phyloP scores from a whole-genome alignment of 1,140 invertebrate species.

The Mycetomoellerius zeteki region DNA sequence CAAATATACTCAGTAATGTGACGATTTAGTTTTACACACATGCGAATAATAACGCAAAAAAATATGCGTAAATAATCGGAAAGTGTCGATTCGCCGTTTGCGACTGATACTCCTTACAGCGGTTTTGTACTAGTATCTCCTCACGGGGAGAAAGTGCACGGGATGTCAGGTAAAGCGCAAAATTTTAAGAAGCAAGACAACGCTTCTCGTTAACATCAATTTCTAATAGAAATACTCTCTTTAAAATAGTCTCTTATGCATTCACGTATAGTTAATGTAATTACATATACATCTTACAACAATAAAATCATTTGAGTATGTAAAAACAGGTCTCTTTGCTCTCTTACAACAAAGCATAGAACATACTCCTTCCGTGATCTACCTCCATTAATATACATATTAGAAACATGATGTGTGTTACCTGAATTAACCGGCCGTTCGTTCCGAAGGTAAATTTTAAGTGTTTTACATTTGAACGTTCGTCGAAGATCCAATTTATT shows the following conservation, averaged over 20 bases:
- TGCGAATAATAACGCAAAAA: slow-evolving; percentile 33
- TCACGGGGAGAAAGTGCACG: neutral
- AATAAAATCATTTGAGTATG: slow-evolving; percentile 54
- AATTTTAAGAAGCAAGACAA: slow-evolving; percentile 46
- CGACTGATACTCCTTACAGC: slow-evolving; percentile 21
- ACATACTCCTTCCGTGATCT: neutral
- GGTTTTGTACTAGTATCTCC: slow-evolving; percentile 49
- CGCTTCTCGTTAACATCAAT: slow-evolving; percentile 50
- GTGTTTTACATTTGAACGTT: slow-evolving; percentile 17
- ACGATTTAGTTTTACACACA: slow-evolving; percentile 32
- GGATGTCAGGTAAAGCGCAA: slow-evolving; percentile 48
- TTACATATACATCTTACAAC: slow-evolving; percentile 63
- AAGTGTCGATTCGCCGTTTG: slow-evolving; percentile 9
- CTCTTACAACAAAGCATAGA: slow-evolving; percentile 45
- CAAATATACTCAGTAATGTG: slow-evolving; percentile 12
- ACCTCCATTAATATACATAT: slow-evolving; percentile 36
- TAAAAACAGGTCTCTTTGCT: slow-evolving; percentile 51
- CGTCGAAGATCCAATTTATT: slow-evolving; percentile 40
- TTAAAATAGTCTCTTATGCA: slow-evolving; percentile 59
- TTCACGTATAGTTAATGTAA: slow-evolving; percentile 58
- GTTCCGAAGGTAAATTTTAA: slow-evolving; percentile 33
- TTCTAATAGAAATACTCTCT: slow-evolving; percentile 59
- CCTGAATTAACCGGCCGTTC: slow-evolving; percentile 48
- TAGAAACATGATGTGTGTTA: slow-evolving; percentile 49
- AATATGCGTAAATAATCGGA: slow-evolving; percentile 21